Conservation (phyloP, 2,113 vertebrate species). For the Hystrix brachyura region DNA sequence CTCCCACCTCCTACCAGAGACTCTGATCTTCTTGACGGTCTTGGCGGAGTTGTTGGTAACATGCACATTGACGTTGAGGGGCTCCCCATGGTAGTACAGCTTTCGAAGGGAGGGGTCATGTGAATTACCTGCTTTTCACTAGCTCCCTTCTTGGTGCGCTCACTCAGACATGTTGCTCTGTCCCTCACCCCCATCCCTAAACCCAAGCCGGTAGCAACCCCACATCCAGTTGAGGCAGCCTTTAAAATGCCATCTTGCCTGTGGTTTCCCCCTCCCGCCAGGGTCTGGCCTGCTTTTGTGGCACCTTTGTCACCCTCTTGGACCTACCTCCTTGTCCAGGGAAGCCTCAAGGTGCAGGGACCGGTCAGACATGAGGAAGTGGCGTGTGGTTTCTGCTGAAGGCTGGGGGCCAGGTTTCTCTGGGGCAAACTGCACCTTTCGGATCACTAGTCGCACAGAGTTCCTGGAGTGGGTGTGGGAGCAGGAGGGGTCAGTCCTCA, state of each 20-base stretch:
- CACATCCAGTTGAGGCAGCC: not conserved
- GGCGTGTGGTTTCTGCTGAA: slow-evolving; percentile 94
- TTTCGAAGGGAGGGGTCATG: slow-evolving; percentile 69
- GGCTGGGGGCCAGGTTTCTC: slow-evolving; percentile 95
- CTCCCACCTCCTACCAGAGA: slow-evolving; percentile 89
- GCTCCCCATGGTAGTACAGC: slow-evolving; percentile 94
- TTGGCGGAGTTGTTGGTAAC: slow-evolving; percentile 97
- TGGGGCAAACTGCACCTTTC: slow-evolving; percentile 96
- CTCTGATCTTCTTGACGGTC: slow-evolving; percentile 95
- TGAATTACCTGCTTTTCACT: not conserved
- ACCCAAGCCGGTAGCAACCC: not conserved
- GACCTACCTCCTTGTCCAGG: slow-evolving; percentile 93
- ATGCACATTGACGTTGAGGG: slow-evolving; percentile 95
- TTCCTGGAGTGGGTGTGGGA: slow-evolving; percentile 87
- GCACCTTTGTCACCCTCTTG: not conserved
- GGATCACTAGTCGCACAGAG: slow-evolving; percentile 94
- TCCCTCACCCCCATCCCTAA: not conserved
- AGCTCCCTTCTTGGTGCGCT: not conserved
- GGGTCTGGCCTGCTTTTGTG: not conserved
- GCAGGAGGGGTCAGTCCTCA: not conserved
- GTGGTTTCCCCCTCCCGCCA: not conserved
- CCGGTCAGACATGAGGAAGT: slow-evolving; percentile 96
- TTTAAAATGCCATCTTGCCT: not conserved
- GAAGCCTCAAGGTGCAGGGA: slow-evolving; percentile 95
- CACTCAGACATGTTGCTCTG: not conserved